Evolutionary conservation across 1,140 invertebrate genomes (phyloP).

Genomic region (Nylanderia fulva): DNA sequence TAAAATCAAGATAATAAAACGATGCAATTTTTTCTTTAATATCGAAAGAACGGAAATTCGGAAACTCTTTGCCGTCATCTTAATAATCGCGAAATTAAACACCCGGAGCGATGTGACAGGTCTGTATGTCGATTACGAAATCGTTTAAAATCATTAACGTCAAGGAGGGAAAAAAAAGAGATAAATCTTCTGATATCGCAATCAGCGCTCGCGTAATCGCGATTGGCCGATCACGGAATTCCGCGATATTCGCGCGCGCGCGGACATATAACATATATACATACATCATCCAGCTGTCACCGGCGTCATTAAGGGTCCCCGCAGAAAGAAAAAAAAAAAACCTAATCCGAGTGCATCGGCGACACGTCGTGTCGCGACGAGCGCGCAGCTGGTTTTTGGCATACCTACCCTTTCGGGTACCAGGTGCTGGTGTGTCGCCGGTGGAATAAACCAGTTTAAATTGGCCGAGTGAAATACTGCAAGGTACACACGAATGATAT

Average conservation of each 20-base stretch:
- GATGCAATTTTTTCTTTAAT: no score
- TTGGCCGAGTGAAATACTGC: conserved; percentile 69
- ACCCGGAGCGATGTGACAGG: background rate
- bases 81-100: background rate
- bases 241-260: conserved; percentile 2
- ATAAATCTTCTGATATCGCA: background rate
- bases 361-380: conserved; percentile 18
- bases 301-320: conserved; percentile 61
- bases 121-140: background rate
- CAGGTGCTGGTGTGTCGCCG: conserved; percentile 65
- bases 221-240: conserved; percentile 21
- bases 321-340: conserved; percentile 45
- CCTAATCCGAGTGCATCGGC: conserved; percentile 54
- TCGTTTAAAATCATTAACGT: background rate
- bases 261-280: background rate
- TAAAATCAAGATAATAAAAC: background rate
- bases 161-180: background rate
- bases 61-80: no score
- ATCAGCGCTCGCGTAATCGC: background rate
- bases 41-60: no score
- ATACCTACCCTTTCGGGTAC: conserved; percentile 39
- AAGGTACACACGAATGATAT: conserved; percentile 4
- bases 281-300: conserved; percentile 59
- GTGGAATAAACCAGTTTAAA: conserved; percentile 68
- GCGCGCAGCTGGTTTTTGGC: conserved; percentile 70